Conservation (phyloP, 2,888 invertebrate genomes). For the Leistus spinibarbis region DNA sequence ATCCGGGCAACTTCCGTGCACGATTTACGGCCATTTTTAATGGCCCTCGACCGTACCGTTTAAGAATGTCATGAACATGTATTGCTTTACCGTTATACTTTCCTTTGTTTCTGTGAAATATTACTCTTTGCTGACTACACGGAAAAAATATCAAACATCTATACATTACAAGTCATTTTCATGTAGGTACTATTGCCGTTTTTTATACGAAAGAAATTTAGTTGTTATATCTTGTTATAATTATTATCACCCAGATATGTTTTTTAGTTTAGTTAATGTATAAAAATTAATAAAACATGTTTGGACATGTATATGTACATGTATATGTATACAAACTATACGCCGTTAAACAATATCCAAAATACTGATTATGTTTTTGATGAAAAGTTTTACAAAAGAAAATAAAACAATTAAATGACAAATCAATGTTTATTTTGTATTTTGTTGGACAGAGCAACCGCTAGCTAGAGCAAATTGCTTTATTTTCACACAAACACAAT, state of each 20-base stretch:
- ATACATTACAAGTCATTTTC: no score
- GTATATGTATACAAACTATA: no score
- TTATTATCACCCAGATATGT: no score
- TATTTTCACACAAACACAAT: background rate
- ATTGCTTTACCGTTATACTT: constrained; percentile 15
- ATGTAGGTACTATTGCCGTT: no score
- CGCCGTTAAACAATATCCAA: no score
- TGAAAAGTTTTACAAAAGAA: background rate
- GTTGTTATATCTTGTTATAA: no score
- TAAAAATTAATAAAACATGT: no score
- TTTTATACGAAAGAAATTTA: no score
- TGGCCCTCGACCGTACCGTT: constrained; percentile 6
- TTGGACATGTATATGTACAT: no score
- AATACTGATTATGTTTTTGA: no score
- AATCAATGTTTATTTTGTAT: background rate
- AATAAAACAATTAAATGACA: background rate
- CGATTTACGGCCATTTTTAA: constrained; percentile 30
- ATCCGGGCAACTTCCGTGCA: constrained; percentile 17
- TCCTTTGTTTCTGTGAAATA: constrained; percentile 6
- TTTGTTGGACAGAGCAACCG: background rate
- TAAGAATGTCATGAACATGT: constrained; percentile 32
- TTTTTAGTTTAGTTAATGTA: no score
- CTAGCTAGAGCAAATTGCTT: background rate
- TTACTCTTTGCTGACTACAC: constrained; percentile 15
- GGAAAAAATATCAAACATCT: background rate